These are phyloP conservation scores for Harpagifer antarcticus DNA, from an alignment of 2,797 vertebrate species.

Conservation along the genomic window DNA sequence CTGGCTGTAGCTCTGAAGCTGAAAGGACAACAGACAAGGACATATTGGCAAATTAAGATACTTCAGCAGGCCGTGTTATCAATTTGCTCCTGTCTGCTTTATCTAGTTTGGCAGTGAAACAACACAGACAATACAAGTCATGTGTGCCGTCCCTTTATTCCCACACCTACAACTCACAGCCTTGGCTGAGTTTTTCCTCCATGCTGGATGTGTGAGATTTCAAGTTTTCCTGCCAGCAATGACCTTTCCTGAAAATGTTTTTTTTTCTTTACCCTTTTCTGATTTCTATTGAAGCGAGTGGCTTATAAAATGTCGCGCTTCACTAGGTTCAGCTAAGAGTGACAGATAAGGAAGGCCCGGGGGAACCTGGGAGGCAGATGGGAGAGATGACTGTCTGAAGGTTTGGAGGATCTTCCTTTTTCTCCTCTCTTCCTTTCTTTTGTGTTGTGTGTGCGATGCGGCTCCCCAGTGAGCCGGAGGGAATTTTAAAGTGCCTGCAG, in stretches of 20 bases:
- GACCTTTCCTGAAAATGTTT: slow-evolving; percentile 64
- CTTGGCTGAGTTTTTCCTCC: slow-evolving; percentile 37
- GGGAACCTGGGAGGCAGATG: slow-evolving; percentile 52
- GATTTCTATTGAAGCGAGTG: slow-evolving; percentile 58
- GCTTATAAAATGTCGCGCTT: slow-evolving; percentile 62
- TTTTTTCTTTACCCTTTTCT: slow-evolving; percentile 42
- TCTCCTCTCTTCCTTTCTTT: slow-evolving; percentile 20
- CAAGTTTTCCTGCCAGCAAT: slow-evolving; percentile 43
- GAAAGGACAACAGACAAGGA: slow-evolving; percentile 80
- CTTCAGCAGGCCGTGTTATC: slow-evolving; percentile 68
- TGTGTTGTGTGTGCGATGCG: slow-evolving; percentile 50
- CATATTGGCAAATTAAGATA: slow-evolving; percentile 73
- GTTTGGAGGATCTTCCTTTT: slow-evolving; percentile 34
- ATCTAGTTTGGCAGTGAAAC: slow-evolving; percentile 67
- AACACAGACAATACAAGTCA: slow-evolving; percentile 27
- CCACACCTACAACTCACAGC: slow-evolving; percentile 17
- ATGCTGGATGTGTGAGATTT: slow-evolving; percentile 49
- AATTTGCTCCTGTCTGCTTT: slow-evolving; percentile 74
- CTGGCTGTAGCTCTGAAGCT: slow-evolving; percentile 52
- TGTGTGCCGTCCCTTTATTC: slow-evolving; percentile 24
- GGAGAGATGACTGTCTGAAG: slow-evolving; percentile 38
- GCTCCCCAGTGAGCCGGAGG: slow-evolving; percentile 56
- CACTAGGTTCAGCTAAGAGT: slow-evolving; percentile 57
- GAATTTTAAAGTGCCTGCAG: slow-evolving; percentile 68
- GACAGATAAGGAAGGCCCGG: slow-evolving; percentile 59